Conservation (phyloP, 2,113 vertebrate genomes). For the Zapornia atra region DNA sequence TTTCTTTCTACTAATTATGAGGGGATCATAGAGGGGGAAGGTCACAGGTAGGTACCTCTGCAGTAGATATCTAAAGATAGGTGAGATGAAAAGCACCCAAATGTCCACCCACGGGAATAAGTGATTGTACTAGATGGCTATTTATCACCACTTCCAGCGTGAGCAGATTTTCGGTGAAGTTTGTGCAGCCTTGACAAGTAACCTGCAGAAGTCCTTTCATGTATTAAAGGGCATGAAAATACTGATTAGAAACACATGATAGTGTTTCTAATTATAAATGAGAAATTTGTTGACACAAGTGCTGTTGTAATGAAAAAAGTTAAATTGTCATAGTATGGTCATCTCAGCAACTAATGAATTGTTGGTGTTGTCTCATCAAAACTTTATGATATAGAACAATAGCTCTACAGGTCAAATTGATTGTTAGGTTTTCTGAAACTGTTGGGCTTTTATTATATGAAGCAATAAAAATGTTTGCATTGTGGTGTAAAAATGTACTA, state of each 20-base stretch:
- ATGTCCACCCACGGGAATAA: background rate
- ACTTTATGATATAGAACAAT: background rate
- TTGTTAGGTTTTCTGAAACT: background rate
- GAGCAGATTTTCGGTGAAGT: background rate
- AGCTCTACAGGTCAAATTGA: background rate
- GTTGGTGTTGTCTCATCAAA: background rate
- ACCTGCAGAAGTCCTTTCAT: background rate
- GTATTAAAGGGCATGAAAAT: background rate
- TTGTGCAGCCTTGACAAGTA: background rate
- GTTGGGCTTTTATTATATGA: background rate
- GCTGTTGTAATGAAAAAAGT: background rate
- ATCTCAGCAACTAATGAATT: background rate
- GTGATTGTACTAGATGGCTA: background rate
- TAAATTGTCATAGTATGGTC: background rate
- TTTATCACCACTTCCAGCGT: background rate
- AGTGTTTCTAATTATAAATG: background rate
- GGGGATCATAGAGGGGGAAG: background rate
- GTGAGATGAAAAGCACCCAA: background rate
- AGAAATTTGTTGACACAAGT: background rate
- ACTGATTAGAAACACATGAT: background rate
- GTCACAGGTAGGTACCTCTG: background rate
- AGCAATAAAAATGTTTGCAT: background rate
- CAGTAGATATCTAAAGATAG: background rate
- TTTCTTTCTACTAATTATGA: constrained; percentile 25
- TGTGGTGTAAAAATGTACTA: background rate